Base-by-base conservation (phyloP, 2,888 invertebrate species). In the Clivina fossor region DNA sequence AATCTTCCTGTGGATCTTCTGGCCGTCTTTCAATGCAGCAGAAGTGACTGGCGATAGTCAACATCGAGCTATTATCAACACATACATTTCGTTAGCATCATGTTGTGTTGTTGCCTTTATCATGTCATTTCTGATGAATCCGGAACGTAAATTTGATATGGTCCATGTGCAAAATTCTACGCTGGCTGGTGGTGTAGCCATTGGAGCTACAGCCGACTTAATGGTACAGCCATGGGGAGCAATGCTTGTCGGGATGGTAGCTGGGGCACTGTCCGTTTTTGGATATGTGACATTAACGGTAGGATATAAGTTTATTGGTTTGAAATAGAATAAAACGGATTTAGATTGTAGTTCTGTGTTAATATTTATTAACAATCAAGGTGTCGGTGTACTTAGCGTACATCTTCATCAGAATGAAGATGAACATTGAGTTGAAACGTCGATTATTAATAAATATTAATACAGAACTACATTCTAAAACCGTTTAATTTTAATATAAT, bases 21-120 rank as follows among this genome's bases (percentile, higher is more conserved):
- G 96, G 96, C 97, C 97, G 0, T 93, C 93, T 58, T 98, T 98
- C 77, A 98, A 97, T 77, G 87, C 90, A 2, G 92, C 86, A 0
- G 81, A 90, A 49, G 79, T 89, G 19, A 78, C 77, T 1, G 80
- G 83, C 0, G 85, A 84, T 44, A 87, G 86, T 63, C 88, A 88
- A 62, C 84, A 88, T 66, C 80, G 96, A 57, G 95, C 95, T 19
- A 84, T 96, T 60, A 81, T 96, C 70, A 97, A 98, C 80, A 96
- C 97, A 1, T 93, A 95, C 70, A 78, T 95, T 59, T 86, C 95
- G 33, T 80, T 98, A 65, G 84, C 89, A 54, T 82, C 93, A 22
- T 85, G 86, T 65, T 84, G 85, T 77, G 86, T 95, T 8, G 84
- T 87, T 46, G 83, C 93, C 2, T 97, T 94, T 72, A 84, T 89